Conservation (phyloP, 2,797 vertebrate genomes). For the Loris lydekkerianus region DNA sequence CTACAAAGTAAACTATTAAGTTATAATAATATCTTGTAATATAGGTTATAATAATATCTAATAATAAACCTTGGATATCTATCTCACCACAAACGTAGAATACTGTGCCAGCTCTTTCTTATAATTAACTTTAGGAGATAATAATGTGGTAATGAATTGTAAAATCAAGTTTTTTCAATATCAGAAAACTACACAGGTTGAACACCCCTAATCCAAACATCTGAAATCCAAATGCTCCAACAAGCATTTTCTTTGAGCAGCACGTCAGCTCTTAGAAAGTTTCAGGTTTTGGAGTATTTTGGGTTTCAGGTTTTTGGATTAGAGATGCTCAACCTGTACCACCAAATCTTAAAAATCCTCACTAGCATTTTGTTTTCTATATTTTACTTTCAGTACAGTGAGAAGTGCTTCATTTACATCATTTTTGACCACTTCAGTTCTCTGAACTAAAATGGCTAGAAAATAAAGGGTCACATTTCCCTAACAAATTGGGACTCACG, state of each 20-base stretch:
- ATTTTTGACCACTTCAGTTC: slow-evolving; percentile 82
- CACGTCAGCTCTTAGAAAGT: background rate
- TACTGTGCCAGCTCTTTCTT: background rate
- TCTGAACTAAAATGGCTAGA: slow-evolving; percentile 83
- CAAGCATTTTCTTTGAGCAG: background rate
- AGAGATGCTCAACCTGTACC: background rate
- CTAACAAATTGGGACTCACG: slow-evolving; percentile 88
- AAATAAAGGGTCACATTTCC: slow-evolving; percentile 88
- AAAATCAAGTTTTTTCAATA: slow-evolving; percentile 69
- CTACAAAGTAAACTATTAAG: slow-evolving; percentile 55
- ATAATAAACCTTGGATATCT: slow-evolving; percentile 30
- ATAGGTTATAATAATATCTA: slow-evolving; percentile 61
- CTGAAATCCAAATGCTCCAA: background rate
- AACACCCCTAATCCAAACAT: background rate
- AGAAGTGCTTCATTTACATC: slow-evolving; percentile 82
- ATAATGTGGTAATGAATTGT: slow-evolving; percentile 54
- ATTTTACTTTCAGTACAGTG: slow-evolving; percentile 62
- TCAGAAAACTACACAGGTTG: slow-evolving; percentile 43
- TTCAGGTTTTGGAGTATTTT: background rate
- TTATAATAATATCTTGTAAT: slow-evolving; percentile 57
- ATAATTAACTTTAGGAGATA: slow-evolving; percentile 76
- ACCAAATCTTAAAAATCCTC: slow-evolving; percentile 67
- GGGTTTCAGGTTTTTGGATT: background rate
- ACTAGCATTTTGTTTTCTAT: slow-evolving; percentile 71
- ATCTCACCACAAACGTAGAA: slow-evolving; percentile 64